Base-by-base conservation (phyloP, 1,140 invertebrate genomes). In the Wasmannia auropunctata region DNA sequence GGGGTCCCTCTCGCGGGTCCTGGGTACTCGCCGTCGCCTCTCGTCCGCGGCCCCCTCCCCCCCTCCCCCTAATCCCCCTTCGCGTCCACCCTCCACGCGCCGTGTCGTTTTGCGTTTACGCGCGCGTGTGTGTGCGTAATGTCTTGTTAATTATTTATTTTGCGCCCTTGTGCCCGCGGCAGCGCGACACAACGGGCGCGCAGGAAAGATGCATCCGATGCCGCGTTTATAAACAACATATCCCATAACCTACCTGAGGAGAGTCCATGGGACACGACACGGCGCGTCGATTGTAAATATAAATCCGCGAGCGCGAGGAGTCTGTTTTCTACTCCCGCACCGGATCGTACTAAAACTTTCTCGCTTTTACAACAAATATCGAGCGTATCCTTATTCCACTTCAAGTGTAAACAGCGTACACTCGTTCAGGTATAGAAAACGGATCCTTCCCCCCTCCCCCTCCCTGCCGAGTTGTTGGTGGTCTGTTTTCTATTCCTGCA, bases 221-320 rank as follows among this genome's bases (percentile, higher is more conserved):
- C n/a, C n/a, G n/a, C 34, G 11, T 16, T 22, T 54, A 56, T 56
- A 56, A 81, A 72, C 51, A 72, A 58, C 40, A 81, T n/a, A n/a
- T 81, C 37, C 37, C 79, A 81, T 81, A 81, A 81, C 79, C 79
- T 81, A 70, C 62, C 11, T 28, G 37, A 11, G 0, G 10, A n/a
- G n/a, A n/a, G n/a, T n/a, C n/a, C 54, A 2, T 25, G 6, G 28
- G 5, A 67, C 11, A 40, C 60, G 25, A n/a, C 62, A 31, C 7
- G 19, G 4, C 4, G 11, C n/a, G 34, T 25, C 63, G 8, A 14
- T 11, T 2, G n/a, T 67, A 43, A 43, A 25, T 22, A 40, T 56
- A 54, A 10, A 2, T n/a, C n/a, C 3, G n/a, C n/a, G n/a, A n/a
- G n/a, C n/a, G n/a, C n/a, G n/a, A n/a, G n/a, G n/a, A n/a, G n/a